Evolutionary conservation across 2,888 invertebrate genomes (phyloP).

Genomic region (Chorisops tibialis): DNA sequence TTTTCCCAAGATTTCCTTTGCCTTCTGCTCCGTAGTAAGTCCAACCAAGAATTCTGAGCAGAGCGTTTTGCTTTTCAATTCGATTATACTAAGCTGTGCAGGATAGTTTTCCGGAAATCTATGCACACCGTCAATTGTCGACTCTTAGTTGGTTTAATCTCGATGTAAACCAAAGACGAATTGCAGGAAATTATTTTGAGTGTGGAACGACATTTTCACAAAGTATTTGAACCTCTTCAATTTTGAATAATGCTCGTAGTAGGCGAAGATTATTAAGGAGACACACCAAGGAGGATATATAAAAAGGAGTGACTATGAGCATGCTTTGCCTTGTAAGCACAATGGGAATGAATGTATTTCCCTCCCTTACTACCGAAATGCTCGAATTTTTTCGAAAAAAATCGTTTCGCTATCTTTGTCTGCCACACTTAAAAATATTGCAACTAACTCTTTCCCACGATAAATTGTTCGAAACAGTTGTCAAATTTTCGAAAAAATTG

Average conservation of each 20-base stretch:
- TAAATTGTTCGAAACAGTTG: no score
- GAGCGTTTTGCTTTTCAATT: slow-evolving; percentile 68
- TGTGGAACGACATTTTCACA: slow-evolving; percentile 61
- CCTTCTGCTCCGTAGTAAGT: slow-evolving; percentile 60
- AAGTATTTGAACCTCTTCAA: slow-evolving; percentile 61
- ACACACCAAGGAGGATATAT: no score
- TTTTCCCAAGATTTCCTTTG: slow-evolving; percentile 58
- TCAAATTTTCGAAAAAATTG: no score
- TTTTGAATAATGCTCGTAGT: slow-evolving; percentile 65
- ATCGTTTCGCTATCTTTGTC: no score
- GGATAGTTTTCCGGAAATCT: slow-evolving; percentile 68
- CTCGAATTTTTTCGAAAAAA: no score
- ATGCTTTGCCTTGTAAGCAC: no score
- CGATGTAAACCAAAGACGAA: slow-evolving; percentile 62
- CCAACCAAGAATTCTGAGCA: slow-evolving; percentile 62
- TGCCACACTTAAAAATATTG: no score
- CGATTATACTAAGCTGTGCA: slow-evolving; percentile 57
- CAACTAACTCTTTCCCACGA: no score
- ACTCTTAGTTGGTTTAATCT: slow-evolving; percentile 62
- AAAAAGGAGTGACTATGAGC: no score
- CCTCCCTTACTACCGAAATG: no score
- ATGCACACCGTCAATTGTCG: slow-evolving; percentile 63
- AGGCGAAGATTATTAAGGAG: slow-evolving; percentile 19
- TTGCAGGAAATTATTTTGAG: slow-evolving; percentile 65
- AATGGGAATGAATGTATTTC: no score